phyloP scores from a whole-genome alignment of 2,113 vertebrate genomes.

The Scytalopus superciliaris region DNA sequence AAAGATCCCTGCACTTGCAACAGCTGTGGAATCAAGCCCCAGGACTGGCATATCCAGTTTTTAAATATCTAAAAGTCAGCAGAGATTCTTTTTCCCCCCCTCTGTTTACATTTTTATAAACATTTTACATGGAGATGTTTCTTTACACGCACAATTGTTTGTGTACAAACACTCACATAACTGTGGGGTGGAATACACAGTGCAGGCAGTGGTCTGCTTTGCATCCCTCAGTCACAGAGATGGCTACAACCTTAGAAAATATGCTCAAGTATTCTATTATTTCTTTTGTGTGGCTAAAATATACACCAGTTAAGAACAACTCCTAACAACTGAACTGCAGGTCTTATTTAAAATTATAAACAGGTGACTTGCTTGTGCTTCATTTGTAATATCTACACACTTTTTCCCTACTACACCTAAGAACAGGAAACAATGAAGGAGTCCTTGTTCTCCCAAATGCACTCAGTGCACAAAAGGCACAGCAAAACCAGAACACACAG shows the following conservation, averaged over 20 bases:
- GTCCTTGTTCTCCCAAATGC: neutral
- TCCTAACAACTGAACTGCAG: neutral
- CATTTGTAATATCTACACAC: neutral
- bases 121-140: neutral
- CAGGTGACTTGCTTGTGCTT: neutral
- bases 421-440: neutral
- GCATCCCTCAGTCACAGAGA: neutral
- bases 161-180: fast-evolving
- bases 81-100: neutral
- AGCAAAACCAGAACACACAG: neutral
- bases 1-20: neutral
- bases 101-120: neutral
- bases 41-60: neutral
- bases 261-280: neutral
- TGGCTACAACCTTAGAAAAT: neutral
- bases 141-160: neutral
- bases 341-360: neutral
- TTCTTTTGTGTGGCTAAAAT: neutral
- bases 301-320: neutral
- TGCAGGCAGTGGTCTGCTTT: neutral
- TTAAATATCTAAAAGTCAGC: neutral
- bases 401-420: neutral
- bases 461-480: neutral
- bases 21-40: neutral
- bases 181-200: no score